Evolutionary conservation across 2,888 invertebrate species (phyloP).

Genomic region (Dynastes grantii): DNA sequence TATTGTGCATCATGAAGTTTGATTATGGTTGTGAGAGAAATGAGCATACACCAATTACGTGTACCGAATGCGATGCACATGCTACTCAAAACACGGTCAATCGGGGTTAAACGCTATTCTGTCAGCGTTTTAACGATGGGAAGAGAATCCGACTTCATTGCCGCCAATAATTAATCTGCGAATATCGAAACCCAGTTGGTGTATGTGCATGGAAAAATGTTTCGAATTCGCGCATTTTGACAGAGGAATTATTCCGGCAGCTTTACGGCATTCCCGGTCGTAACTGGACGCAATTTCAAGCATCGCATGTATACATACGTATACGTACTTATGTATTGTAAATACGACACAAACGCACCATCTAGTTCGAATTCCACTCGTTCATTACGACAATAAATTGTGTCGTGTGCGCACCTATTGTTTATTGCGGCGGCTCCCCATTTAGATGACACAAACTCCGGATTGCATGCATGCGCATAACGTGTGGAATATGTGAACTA

Average conservation of each 20-base stretch:
- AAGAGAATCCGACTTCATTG: neutral
- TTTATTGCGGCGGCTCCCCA: neutral
- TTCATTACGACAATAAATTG: conserved; percentile 10
- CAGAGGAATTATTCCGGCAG: conserved; percentile 5
- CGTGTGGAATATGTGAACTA: neutral
- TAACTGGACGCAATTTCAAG: neutral
- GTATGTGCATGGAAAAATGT: too few species aligned
- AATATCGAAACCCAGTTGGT: neutral
- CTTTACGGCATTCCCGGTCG: neutral
- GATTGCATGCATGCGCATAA: neutral
- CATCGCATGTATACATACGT: neutral
- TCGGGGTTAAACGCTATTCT: neutral
- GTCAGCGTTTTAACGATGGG: neutral
- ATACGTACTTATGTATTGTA: neutral
- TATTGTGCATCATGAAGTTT: too few species aligned
- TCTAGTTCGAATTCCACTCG: conserved; percentile 4
- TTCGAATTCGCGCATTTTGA: neutral
- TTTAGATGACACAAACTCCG: conserved; percentile 12
- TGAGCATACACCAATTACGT: too few species aligned
- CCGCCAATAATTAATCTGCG: conserved; percentile 5
- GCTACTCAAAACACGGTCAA: neutral
- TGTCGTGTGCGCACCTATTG: conserved; percentile 5
- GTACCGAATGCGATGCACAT: too few species aligned
- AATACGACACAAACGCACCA: neutral
- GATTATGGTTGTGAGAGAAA: too few species aligned